These are phyloP conservation scores for Antennarius striatus DNA, from an alignment of 2,113 vertebrate species.

Conservation along the genomic window DNA sequence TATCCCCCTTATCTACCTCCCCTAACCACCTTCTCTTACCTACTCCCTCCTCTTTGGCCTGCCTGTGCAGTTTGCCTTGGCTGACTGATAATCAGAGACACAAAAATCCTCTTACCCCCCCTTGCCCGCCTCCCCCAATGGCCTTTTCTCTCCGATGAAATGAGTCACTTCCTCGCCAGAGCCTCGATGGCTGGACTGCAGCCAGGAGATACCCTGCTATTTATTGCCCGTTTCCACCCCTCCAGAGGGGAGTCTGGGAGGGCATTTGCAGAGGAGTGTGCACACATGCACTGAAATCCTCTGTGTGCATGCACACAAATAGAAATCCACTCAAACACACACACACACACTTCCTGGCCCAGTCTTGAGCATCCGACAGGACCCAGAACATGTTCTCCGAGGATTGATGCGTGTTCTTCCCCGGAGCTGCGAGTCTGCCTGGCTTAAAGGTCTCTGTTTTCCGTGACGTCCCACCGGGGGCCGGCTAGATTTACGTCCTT, in stretches of 20 bases:
- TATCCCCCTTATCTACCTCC: constrained; percentile 29
- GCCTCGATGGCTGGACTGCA: constrained; percentile 74
- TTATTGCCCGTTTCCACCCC: constrained; percentile 83
- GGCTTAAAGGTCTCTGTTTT: constrained; percentile 71
- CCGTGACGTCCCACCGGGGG: constrained; percentile 68
- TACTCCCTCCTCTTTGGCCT: constrained; percentile 71
- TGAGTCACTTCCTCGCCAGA: constrained; percentile 81
- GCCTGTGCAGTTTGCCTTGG: constrained; percentile 84
- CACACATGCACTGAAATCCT: constrained; percentile 17
- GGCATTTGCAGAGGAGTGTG: constrained; percentile 61
- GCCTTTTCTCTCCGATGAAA: constrained; percentile 78
- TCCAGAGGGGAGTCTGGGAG: constrained; percentile 75
- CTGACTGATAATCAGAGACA: constrained; percentile 86
- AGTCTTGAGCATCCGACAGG: constrained; percentile 78
- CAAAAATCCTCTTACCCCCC: constrained; percentile 78
- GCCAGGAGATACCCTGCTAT: constrained; percentile 83
- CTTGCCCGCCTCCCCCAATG: constrained; percentile 11
- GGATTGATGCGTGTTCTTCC: constrained; percentile 74
- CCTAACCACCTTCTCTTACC: constrained; percentile 48
- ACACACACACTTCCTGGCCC: constrained; percentile 61
- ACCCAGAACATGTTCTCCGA: constrained; percentile 69
- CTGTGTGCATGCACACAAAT: background rate
- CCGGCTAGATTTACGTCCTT: constrained; percentile 71
- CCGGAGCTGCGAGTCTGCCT: constrained; percentile 42
- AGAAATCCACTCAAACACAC: constrained; percentile 29